Percentiles rank a stretch among this genome's conserved stretches.
These are phyloP conservation scores for zebrafish (Danio rerio) DNA, from an alignment of 2,113 vertebrate genomes.

Conservation along the genomic window DNA sequence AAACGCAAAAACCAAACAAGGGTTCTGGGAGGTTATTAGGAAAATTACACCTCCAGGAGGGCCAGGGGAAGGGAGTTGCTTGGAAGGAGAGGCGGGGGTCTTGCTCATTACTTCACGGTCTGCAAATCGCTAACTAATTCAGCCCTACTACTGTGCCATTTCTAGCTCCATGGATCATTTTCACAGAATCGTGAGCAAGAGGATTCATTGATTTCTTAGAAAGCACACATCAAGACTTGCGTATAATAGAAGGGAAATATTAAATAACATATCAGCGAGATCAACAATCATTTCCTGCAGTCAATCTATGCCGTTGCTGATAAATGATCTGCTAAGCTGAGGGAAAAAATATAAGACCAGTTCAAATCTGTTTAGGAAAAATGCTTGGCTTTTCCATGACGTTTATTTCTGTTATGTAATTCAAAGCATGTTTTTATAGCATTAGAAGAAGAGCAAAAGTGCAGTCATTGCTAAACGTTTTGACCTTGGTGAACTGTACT, in stretches of 20 bases:
- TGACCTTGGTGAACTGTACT: constrained; percentile 19
- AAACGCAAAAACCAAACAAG: constrained; percentile 86
- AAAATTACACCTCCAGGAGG: constrained; percentile 92
- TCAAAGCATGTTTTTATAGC: not conserved
- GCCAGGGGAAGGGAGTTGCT: constrained; percentile 59
- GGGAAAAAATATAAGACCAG: constrained; percentile 59
- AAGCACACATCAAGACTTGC: constrained; percentile 45
- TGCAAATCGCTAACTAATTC: constrained; percentile 99
- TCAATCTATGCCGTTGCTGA: constrained; percentile 41
- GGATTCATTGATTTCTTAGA: constrained; percentile 50
- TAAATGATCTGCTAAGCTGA: constrained; percentile 49
- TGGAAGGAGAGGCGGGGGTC: constrained; percentile 79
- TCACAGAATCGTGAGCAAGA: constrained; percentile 84
- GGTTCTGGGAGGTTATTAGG: constrained; percentile 96
- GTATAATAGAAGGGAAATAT: constrained; percentile 54
- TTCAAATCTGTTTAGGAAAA: constrained; percentile 55
- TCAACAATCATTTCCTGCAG: constrained; percentile 40
- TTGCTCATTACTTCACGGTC: constrained; percentile 99
- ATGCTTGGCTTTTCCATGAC: constrained; percentile 44
- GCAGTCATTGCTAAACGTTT: constrained; percentile 20
- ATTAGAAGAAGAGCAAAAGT: constrained; percentile 12
- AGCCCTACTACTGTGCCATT: constrained; percentile 92
- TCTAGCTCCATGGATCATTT: constrained; percentile 98
- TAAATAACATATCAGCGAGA: constrained; percentile 49
- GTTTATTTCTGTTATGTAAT: constrained; percentile 1